Conservation (phyloP, 2,113 vertebrate genomes). For the Halcyon malimbica region DNA sequence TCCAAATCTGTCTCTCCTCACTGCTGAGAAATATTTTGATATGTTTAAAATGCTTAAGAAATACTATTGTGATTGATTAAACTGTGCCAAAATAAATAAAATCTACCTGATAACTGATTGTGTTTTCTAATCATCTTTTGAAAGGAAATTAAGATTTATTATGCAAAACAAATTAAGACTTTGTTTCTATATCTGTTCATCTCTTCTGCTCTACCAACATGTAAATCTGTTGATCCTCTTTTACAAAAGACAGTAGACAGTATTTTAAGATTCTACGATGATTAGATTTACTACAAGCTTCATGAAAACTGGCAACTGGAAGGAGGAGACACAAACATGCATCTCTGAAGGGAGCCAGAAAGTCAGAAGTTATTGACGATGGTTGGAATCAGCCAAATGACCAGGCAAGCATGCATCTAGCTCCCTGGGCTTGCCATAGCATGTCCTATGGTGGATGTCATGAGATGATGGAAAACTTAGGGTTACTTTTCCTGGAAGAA, state of each 20-base stretch:
- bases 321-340: background rate
- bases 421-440: background rate
- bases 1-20: background rate
- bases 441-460: background rate
- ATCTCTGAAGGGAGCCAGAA: background rate
- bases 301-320: background rate
- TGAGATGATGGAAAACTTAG: background rate
- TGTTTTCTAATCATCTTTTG: background rate
- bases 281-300: background rate
- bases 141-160: background rate
- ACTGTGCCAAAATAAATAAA: background rate
- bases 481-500: background rate
- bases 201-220: background rate
- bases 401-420: rapidly evolving
- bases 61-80: background rate
- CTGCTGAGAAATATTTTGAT: background rate
- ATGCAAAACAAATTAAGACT: background rate
- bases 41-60: background rate
- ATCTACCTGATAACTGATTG: background rate
- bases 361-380: background rate
- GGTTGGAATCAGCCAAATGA: background rate
- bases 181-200: background rate
- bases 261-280: background rate
- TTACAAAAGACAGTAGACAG: background rate
- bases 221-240: background rate